A percentile compares a stretch with the other conserved stretches of the same genome.
Conservation (phyloP, 2,797 vertebrate species). For the Pterois miles region DNA sequence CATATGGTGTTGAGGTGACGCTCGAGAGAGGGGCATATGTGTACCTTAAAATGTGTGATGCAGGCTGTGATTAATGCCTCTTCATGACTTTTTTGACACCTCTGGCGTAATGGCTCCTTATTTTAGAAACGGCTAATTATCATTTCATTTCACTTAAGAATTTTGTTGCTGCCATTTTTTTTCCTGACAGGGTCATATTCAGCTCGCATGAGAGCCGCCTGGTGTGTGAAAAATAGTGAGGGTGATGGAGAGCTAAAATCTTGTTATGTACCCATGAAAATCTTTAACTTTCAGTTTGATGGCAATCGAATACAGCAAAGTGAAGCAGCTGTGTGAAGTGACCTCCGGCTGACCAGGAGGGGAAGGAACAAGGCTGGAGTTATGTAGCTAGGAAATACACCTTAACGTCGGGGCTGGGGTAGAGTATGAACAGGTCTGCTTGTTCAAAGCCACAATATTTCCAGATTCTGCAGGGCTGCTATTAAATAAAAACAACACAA, state of each 20-base stretch:
- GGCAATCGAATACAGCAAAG: constrained; percentile 67
- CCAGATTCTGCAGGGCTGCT: constrained; percentile 58
- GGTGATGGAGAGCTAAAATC: constrained; percentile 33
- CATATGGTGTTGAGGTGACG: constrained; percentile 87
- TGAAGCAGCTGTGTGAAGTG: constrained; percentile 62
- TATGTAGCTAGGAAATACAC: constrained; percentile 65
- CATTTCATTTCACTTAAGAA: constrained; percentile 89
- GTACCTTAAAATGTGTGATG: constrained; percentile 81
- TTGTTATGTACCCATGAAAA: constrained; percentile 38
- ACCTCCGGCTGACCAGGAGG: constrained; percentile 76
- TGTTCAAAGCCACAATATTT: constrained; percentile 71
- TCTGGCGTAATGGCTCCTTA: constrained; percentile 84
- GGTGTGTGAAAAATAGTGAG: constrained; percentile 55
- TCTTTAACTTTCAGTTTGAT: constrained; percentile 67
- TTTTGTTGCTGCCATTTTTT: constrained; percentile 81
- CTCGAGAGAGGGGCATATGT: constrained; percentile 77
- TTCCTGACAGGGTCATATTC: constrained; percentile 80
- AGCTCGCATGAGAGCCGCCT: constrained; percentile 76
- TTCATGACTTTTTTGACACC: constrained; percentile 92
- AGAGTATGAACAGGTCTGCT: constrained; percentile 57
- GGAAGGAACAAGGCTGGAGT: constrained; percentile 74
- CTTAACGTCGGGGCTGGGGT: constrained; percentile 35
- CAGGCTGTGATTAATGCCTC: constrained; percentile 91
- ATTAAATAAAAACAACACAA: constrained; percentile 58
- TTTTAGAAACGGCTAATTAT: constrained; percentile 91